phyloP scores from a whole-genome alignment of 2,113 vertebrate species.

The Psophia crepitans region DNA sequence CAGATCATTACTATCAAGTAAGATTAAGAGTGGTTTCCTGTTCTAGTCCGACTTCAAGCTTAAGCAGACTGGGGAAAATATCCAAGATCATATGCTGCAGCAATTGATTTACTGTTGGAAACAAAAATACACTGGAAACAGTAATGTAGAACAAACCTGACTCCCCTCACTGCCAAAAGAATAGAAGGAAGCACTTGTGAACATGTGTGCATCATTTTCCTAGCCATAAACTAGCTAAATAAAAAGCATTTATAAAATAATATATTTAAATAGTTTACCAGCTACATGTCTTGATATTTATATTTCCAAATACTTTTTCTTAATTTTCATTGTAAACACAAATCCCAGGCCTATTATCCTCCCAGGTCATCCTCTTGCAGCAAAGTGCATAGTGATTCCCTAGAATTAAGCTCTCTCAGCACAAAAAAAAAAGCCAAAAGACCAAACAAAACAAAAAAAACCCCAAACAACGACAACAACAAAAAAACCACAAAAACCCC shows the following conservation, averaged over 20 bases:
- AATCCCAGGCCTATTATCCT: background rate
- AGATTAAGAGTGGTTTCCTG: background rate
- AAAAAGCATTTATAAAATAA: background rate
- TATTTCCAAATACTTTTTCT: background rate
- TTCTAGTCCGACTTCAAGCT: background rate
- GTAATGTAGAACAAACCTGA: background rate
- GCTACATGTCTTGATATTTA: background rate
- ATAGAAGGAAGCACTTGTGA: background rate
- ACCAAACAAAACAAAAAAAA: background rate
- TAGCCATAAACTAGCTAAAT: background rate
- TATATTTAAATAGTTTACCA: background rate
- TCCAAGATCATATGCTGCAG: background rate
- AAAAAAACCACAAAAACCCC: background rate
- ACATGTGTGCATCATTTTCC: background rate
- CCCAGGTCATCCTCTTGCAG: background rate
- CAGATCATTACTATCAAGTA: background rate
- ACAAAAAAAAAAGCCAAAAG: background rate
- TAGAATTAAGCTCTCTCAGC: background rate
- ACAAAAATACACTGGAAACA: background rate
- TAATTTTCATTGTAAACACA: background rate
- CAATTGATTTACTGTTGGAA: background rate
- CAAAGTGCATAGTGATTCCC: background rate
- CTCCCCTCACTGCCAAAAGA: fast-evolving
- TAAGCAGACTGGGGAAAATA: background rate
- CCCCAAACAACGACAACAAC: too few relatives aligned